Percentiles rank a stretch among this genome's conserved stretches.
Conservation (phyloP, 35 echinoderm and acorn worm species). For the Patiria miniata region DNA sequence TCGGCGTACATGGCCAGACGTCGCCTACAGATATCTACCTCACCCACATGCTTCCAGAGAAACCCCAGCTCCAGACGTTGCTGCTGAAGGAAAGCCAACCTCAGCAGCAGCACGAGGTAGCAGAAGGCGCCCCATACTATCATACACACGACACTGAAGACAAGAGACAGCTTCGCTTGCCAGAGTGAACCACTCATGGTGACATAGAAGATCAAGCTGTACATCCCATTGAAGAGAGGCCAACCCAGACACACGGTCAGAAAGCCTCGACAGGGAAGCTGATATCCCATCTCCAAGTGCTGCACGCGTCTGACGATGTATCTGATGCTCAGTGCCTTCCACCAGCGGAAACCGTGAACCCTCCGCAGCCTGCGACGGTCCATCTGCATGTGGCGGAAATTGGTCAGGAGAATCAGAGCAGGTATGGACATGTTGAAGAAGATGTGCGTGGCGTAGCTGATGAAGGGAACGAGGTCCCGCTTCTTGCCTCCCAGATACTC, state of each 20-base stretch:
- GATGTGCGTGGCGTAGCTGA: constrained; percentile 40
- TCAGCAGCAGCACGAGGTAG: background rate
- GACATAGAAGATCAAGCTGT: background rate
- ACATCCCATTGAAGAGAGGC: constrained; percentile 7
- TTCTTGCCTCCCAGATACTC: constrained; percentile 34
- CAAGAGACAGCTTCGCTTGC: background rate
- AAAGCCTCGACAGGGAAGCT: constrained; percentile 36
- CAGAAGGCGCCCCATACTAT: background rate
- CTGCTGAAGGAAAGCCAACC: background rate
- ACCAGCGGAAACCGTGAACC: constrained; percentile 42
- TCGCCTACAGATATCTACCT: background rate
- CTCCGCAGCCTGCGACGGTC: background rate
- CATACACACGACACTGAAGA: background rate
- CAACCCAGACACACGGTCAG: constrained; percentile 24
- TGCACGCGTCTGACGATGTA: constrained; percentile 67
- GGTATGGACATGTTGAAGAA: constrained; percentile 35
- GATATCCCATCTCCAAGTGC: constrained; percentile 51
- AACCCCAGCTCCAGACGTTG: background rate
- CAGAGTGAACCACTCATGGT: too few species aligned
- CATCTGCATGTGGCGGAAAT: background rate
- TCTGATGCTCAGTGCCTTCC: constrained; percentile 33
- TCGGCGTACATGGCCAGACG: background rate
- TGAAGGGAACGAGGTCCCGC: constrained; percentile 31
- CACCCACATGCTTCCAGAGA: background rate
- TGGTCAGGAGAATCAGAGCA: constrained; percentile 20